Evolutionary conservation across 2,113 vertebrate species (phyloP).

Genomic region (Calyptommatus sinebrachiatus): DNA sequence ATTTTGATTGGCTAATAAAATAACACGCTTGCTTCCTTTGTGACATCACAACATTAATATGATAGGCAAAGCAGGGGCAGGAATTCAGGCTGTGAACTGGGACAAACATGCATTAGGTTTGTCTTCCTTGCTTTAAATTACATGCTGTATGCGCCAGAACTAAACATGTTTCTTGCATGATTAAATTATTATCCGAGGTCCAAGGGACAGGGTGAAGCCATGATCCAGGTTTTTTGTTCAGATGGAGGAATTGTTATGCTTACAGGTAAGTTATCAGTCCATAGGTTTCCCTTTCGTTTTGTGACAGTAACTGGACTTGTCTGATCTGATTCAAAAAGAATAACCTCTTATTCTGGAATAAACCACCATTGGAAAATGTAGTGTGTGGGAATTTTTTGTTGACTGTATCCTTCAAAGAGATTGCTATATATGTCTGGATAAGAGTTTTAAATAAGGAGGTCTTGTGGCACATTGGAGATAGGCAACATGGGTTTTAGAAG

Average conservation of each 20-base stretch:
- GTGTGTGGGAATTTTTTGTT: constrained; percentile 34
- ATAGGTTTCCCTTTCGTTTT: background rate
- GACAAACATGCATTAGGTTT: background rate
- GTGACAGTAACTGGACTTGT: background rate
- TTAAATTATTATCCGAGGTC: constrained; percentile 24
- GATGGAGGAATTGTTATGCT: constrained; percentile 28
- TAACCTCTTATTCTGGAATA: background rate
- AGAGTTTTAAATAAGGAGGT: background rate
- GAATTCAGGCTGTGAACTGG: background rate
- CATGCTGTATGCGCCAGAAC: background rate
- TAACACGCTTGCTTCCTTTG: background rate
- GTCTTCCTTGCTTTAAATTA: constrained; percentile 12
- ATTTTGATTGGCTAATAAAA: constrained; percentile 10
- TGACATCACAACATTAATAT: constrained; percentile 23
- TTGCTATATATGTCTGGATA: background rate
- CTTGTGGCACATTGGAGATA: too few species aligned
- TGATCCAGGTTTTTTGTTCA: constrained; percentile 44
- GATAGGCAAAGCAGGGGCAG: background rate
- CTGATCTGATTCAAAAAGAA: background rate
- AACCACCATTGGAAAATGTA: constrained; percentile 46
- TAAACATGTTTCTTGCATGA: constrained; percentile 15
- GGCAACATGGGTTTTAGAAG: too few species aligned
- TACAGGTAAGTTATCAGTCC: constrained; percentile 53
- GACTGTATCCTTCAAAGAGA: background rate
- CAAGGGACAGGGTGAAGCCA: constrained; percentile 38